A percentile compares a stretch with the other conserved stretches of the same genome.
Evolutionary conservation across 2,113 vertebrate genomes (phyloP).

Genomic region (Amblyopsis rosae): DNA sequence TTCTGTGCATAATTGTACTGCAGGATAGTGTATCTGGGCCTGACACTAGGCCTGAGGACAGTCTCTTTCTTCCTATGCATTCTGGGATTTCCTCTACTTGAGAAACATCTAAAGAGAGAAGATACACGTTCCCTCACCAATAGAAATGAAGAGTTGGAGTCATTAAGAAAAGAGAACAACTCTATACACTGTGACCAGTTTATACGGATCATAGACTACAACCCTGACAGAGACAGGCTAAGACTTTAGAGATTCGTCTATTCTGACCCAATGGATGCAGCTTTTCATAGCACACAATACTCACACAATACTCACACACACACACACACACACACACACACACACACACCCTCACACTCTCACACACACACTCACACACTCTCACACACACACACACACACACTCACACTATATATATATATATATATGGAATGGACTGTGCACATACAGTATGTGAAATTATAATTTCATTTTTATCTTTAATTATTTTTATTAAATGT

Average conservation of each 20-base stretch:
- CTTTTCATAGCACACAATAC: neutral
- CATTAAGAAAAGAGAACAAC: conserved; percentile 73
- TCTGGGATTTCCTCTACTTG: conserved; percentile 80
- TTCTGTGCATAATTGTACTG: conserved; percentile 18
- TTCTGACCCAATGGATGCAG: neutral
- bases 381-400: no score
- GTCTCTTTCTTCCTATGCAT: conserved; percentile 83
- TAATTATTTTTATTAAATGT: conserved; percentile 30
- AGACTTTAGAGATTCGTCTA: conserved; percentile 24
- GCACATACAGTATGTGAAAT: conserved; percentile 41
- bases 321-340: no score
- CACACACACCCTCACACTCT: no score
- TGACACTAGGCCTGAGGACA: conserved; percentile 84
- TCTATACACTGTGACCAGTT: conserved; percentile 69
- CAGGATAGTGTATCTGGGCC: conserved; percentile 87
- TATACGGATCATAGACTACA: conserved; percentile 68
- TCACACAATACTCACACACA: conserved; percentile 25
- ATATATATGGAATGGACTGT: conserved; percentile 54
- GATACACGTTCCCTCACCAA: conserved; percentile 63
- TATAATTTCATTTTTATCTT: conserved; percentile 34
- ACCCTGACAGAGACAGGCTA: conserved; percentile 86
- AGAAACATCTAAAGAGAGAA: conserved; percentile 71
- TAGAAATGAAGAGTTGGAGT: conserved; percentile 62
- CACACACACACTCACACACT: no score
- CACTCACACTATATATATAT: no score